Percentiles rank a stretch among this genome's conserved stretches.
Evolutionary conservation across 2,113 vertebrate species (phyloP).

Genomic region (Panthera uncia): DNA sequence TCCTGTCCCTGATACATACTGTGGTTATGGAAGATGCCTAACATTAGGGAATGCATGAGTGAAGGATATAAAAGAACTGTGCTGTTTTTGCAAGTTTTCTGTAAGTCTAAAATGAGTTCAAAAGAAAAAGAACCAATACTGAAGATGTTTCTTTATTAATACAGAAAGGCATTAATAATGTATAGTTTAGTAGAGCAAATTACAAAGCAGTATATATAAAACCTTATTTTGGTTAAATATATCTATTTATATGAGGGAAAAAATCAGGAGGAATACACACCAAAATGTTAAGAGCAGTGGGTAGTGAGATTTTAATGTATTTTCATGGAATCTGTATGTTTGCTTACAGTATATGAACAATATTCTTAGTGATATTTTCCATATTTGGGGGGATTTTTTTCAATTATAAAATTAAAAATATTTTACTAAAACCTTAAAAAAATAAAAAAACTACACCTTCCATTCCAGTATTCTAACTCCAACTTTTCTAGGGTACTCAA

Average conservation of each 20-base stretch:
- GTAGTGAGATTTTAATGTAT: background rate
- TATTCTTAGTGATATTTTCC: background rate
- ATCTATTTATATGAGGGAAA: background rate
- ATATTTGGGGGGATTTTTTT: background rate
- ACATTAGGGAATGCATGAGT: background rate
- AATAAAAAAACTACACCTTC: background rate
- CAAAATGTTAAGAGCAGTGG: slow-evolving; percentile 24
- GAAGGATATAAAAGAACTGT: background rate
- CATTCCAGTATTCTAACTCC: slow-evolving; percentile 1
- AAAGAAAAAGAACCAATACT: background rate
- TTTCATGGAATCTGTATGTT: background rate
- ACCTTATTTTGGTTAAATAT: background rate
- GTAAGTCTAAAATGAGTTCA: background rate
- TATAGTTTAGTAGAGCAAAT: background rate
- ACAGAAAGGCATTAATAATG: background rate
- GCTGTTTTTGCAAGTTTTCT: background rate
- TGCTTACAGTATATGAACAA: background rate
- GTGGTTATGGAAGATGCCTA: background rate
- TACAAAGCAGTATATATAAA: background rate
- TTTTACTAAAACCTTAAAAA: background rate
- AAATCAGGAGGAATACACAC: slow-evolving; percentile 13
- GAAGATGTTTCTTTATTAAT: background rate
- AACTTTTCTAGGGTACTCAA: background rate
- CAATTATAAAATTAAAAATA: slow-evolving; percentile 15
- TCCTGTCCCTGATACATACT: background rate